Base-by-base conservation (phyloP, 2,888 invertebrate species). In the Patella pellucida region DNA sequence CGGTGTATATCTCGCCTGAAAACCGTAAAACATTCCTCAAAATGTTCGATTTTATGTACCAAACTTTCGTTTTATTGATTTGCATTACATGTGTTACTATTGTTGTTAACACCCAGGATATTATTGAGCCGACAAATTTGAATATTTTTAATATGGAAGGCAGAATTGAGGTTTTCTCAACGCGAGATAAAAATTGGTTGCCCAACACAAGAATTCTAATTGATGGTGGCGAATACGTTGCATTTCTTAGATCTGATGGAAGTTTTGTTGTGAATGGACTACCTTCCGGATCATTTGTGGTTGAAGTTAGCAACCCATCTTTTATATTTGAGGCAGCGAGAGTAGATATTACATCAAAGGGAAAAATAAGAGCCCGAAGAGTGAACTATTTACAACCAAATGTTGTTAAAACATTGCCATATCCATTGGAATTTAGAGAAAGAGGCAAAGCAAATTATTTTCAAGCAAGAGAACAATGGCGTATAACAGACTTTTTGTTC, bases 291-390 rank as follows among this genome's bases (percentile, higher is more conserved):
- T 98, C 98, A 0, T 98, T 98, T 90, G 94, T 99, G 7, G 93
- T 99, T 0, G 99, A 99, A 92, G 94, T 97, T 12, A 92, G 96
- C 62, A 95, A 98, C 91, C 96, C 98, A 0, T 95, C 97, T 88
- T 97, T 94, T 88, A 93, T 95, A 81, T 99, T 97, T 90, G 99
- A 99, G 90, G 96, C 97, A 27, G 94, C 96, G 9, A 93, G 99
- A 79, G 97, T 99, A 1, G 99, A 99, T 92, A 98, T 99, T 79
- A 99, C 97, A 90, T 95, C 96, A 0, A 98, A 97, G 91, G 99
- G 99, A 62, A 99, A 98, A 92, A 96, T 96, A 87, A 93, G 99
- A 83, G 98, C 98, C 0, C 93, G 99, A 69, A 96, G 96, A 92
- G 95, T 99, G 0, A 98, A 98, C 91, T 94, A 95, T 86, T 94